Conservation (phyloP, 1,140 invertebrate genomes). For the Orius insidiosus region DNA sequence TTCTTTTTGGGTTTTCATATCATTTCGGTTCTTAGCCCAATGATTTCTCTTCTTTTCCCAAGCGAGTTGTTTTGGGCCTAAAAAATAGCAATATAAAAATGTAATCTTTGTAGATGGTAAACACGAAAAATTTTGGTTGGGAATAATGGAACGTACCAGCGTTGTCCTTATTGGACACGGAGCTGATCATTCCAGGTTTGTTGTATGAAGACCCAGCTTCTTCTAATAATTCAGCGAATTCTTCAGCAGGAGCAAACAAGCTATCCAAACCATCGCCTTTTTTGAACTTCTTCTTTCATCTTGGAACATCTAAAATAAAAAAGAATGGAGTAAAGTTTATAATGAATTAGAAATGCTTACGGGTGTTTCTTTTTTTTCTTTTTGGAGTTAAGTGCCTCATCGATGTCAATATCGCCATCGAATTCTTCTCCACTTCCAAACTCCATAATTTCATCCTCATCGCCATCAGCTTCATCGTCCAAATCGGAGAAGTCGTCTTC, state of each 20-base stretch:
- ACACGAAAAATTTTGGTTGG: no score
- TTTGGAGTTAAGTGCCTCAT: slow-evolving; percentile 10
- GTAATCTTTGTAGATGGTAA: no score
- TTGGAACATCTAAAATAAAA: neutral
- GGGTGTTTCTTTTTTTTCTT: neutral
- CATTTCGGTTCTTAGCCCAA: slow-evolving; percentile 23
- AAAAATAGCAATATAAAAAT: no score
- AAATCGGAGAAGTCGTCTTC: slow-evolving; percentile 16
- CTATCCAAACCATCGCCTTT: slow-evolving; percentile 21
- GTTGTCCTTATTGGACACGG: slow-evolving; percentile 43
- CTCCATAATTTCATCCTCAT: slow-evolving; percentile 16
- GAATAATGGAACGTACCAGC: slow-evolving; percentile 31
- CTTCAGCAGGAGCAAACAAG: slow-evolving; percentile 49
- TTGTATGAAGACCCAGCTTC: slow-evolving; percentile 38
- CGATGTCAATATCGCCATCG: slow-evolving; percentile 15
- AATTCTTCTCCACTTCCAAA: slow-evolving; percentile 12
- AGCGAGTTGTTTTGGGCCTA: slow-evolving; percentile 17
- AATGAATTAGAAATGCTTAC: neutral
- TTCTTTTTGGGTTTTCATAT: no score
- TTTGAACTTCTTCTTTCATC: slow-evolving; percentile 4
- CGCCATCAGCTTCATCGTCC: slow-evolving; percentile 17
- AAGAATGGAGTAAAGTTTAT: neutral
- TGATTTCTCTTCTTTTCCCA: slow-evolving; percentile 19
- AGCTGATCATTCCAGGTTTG: slow-evolving; percentile 41
- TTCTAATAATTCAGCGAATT: slow-evolving; percentile 52